phyloP scores from a whole-genome alignment of 2,888 invertebrate species.

The Himalopsyche kuldschensis region DNA sequence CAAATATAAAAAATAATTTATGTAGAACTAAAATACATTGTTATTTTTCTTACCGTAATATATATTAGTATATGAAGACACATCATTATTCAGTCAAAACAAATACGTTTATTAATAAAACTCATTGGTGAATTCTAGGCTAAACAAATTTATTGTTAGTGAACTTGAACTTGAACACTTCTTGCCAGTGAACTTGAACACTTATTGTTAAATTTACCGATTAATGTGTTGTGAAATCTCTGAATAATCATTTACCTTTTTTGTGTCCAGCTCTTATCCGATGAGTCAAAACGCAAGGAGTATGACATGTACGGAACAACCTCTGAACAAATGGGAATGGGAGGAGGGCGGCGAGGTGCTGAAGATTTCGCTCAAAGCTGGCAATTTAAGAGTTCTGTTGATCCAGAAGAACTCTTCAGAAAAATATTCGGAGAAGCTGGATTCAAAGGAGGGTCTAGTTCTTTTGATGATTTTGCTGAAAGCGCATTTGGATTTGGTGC shows the following conservation, averaged over 20 bases:
- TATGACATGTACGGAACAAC: slow-evolving; percentile 94
- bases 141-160: too few species aligned
- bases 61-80: too few species aligned
- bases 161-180: too few species aligned
- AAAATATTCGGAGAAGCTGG: slow-evolving; percentile 87
- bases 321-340: slow-evolving; percentile 81
- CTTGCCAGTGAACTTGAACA: too few species aligned
- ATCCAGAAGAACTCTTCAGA: slow-evolving; percentile 95
- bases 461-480: slow-evolving; percentile 85
- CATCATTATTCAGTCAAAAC: too few species aligned
- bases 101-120: too few species aligned
- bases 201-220: too few species aligned
- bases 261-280: slow-evolving; percentile 73
- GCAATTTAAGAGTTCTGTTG: slow-evolving; percentile 86
- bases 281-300: slow-evolving; percentile 87
- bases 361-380: slow-evolving; percentile 75
- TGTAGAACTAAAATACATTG: too few species aligned
- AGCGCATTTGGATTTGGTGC: slow-evolving; percentile 88
- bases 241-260: background rate
- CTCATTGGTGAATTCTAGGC: too few species aligned
- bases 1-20: too few species aligned
- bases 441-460: slow-evolving; percentile 61
- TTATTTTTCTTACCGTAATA: too few species aligned
- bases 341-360: slow-evolving; percentile 58
- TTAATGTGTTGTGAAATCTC: too few species aligned